Percentiles rank a stretch among this genome's conserved stretches.
Evolutionary conservation across 2,797 vertebrate species (phyloP).

Genomic region (Limnodromus scolopaceus): DNA sequence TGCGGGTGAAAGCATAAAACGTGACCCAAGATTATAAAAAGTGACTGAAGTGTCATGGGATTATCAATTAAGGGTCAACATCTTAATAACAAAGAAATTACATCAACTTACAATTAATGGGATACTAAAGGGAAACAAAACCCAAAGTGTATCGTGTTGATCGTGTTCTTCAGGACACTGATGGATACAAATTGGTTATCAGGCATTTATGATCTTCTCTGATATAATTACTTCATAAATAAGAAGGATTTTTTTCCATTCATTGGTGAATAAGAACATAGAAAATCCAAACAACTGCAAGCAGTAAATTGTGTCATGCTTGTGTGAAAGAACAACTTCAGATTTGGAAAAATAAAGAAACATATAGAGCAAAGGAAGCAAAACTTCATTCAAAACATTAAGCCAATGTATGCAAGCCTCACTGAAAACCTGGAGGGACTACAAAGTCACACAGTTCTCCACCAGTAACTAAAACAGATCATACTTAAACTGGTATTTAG

Average conservation of each 20-base stretch:
- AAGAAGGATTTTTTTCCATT: neutral
- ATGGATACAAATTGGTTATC: neutral
- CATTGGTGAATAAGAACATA: neutral
- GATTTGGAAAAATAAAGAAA: neutral
- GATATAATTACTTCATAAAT: neutral
- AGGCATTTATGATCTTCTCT: neutral
- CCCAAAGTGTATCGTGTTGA: fast-evolving
- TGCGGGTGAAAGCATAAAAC: neutral
- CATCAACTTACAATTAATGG: neutral
- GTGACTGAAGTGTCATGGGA: neutral
- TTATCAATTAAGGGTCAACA: neutral
- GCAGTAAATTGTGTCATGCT: neutral
- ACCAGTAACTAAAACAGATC: neutral
- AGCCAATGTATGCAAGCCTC: neutral
- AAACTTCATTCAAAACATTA: neutral
- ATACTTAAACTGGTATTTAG: neutral
- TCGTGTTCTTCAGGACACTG: neutral
- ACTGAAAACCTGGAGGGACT: neutral
- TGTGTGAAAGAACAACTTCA: neutral
- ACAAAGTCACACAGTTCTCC: neutral
- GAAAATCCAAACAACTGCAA: neutral
- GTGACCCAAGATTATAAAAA: neutral
- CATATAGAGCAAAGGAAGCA: neutral
- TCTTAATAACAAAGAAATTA: neutral
- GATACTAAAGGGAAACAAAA: neutral